Percentiles rank a stretch among this genome's conserved stretches.
Conservation (phyloP, 2,113 vertebrate genomes). For the Protobothrops mucrosquamatus region DNA sequence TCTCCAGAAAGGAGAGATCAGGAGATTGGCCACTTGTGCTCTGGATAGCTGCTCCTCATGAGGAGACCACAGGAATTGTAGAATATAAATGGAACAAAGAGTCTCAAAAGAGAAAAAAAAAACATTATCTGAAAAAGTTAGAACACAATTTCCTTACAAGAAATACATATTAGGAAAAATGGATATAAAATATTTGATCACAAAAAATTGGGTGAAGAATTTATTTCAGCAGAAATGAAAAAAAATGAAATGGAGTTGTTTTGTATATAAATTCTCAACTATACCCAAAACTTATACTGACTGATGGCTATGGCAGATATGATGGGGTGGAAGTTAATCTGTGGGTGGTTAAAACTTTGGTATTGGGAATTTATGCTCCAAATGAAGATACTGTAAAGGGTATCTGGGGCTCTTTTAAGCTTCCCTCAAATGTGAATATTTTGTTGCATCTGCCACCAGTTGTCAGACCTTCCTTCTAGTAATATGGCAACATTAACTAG, state of each 20-base stretch:
- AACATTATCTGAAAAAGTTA: not conserved
- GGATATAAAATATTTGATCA: not conserved
- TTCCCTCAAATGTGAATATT: not conserved
- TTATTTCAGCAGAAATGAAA: not conserved
- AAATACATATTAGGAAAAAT: not conserved
- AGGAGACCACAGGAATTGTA: not conserved
- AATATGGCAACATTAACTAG: not conserved
- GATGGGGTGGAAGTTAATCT: not conserved
- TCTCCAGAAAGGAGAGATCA: not conserved
- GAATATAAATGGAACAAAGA: not conserved
- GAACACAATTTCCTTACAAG: not conserved
- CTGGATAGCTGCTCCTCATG: not conserved
- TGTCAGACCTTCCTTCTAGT: not conserved
- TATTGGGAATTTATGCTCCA: not conserved
- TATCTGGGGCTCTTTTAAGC: not conserved
- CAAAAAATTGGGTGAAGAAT: not conserved
- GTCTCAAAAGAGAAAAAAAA: too few relatives aligned
- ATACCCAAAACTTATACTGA: not conserved
- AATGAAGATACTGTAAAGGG: not conserved
- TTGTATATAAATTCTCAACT: not conserved
- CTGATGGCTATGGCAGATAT: not conserved
- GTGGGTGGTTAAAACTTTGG: not conserved
- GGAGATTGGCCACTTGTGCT: not conserved
- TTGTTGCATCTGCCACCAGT: not conserved
- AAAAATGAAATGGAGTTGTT: not conserved